phyloP scores from a whole-genome alignment of 2,113 vertebrate species.

The Corythoichthys haematopterus region DNA sequence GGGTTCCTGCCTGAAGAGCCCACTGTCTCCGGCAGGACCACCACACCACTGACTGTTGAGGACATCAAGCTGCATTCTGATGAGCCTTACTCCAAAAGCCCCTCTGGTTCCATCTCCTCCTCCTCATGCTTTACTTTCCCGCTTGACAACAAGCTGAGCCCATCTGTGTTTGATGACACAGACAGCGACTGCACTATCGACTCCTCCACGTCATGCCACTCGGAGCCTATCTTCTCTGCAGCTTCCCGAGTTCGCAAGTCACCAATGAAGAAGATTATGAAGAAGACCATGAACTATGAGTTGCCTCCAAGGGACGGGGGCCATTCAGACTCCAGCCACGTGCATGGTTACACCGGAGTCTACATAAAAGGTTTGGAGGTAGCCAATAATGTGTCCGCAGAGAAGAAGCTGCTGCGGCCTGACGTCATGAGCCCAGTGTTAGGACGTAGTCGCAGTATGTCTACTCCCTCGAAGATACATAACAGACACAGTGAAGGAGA shows the following conservation, averaged over 20 bases:
- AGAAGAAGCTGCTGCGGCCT: slow-evolving; percentile 70
- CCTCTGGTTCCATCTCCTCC: slow-evolving; percentile 42
- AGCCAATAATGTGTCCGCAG: slow-evolving; percentile 63
- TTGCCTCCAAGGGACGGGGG: slow-evolving; percentile 35
- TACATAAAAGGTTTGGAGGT: slow-evolving; percentile 80
- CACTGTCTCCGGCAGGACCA: background rate
- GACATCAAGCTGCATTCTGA: slow-evolving; percentile 47
- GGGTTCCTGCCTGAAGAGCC: slow-evolving; percentile 29
- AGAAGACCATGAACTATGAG: slow-evolving; percentile 75
- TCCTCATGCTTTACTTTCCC: slow-evolving; percentile 51
- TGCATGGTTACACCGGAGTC: slow-evolving; percentile 73
- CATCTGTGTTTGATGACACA: slow-evolving; percentile 64
- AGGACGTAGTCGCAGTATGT: slow-evolving; percentile 72
- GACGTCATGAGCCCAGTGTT: slow-evolving; percentile 61
- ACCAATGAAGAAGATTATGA: slow-evolving; percentile 80
- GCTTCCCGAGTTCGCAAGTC: slow-evolving; percentile 68
- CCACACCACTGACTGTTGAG: slow-evolving; percentile 37
- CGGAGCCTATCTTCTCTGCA: slow-evolving; percentile 64
- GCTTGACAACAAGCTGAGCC: slow-evolving; percentile 45
- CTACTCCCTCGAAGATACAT: slow-evolving; percentile 63
- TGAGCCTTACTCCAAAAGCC: slow-evolving; percentile 47
- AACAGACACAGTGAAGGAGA: slow-evolving; percentile 60
- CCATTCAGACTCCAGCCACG: slow-evolving; percentile 56
- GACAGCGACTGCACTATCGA: slow-evolving; percentile 74
- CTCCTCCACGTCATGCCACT: slow-evolving; percentile 67